Evolutionary conservation across 2,113 vertebrate genomes (phyloP), one percentile per base, ranked within the genome.

Genomic region (Scolopax mira): DNA sequence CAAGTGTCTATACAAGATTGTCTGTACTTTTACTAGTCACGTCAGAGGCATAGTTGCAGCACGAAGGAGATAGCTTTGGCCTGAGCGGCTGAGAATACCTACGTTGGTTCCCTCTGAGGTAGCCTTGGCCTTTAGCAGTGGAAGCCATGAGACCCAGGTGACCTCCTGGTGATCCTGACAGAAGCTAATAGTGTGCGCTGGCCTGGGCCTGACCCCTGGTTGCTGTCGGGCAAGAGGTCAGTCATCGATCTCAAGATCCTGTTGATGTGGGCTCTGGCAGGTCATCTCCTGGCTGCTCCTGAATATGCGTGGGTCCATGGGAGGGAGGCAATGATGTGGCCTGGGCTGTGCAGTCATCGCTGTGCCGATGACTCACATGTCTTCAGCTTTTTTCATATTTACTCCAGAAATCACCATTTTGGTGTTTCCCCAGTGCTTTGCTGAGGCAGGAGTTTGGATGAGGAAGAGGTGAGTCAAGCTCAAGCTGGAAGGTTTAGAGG

Each of bases 351-450:
- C 61, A 61, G 77, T 72, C 73, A 49, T 75, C 0, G 0, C 27
- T 4, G 13, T 30, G 35, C 57, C 0, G 17, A 37, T 95, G 89
- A 94, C 89, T 96, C 84, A 60, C 5, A 16, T 17, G 2, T 35
- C 84, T 93, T 91, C 81, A 70, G 21, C 44, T 60, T 86, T 89
- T 61, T 75, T 35, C 46, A 16, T 52, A 7, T 37, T 61, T 23
- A 23, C 49, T 79, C 78, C 74, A 96, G 81, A 92, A 96, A 93
- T 79, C 4, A 7, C 81, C 93, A 62, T 94, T 91, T 96, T 93
- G 91, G 93, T 95, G 89, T 89, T 95, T 96, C 91, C 91, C 84
- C 62, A 62, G 91, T 82, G 91, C 91, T 95, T 94, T 97, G 94
- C 91, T 96, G 96, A 95, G 78, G 74, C 70, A 96, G 88, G 91